Base-by-base conservation (phyloP, 2,888 invertebrate species). In the Megamerina dolium region DNA sequence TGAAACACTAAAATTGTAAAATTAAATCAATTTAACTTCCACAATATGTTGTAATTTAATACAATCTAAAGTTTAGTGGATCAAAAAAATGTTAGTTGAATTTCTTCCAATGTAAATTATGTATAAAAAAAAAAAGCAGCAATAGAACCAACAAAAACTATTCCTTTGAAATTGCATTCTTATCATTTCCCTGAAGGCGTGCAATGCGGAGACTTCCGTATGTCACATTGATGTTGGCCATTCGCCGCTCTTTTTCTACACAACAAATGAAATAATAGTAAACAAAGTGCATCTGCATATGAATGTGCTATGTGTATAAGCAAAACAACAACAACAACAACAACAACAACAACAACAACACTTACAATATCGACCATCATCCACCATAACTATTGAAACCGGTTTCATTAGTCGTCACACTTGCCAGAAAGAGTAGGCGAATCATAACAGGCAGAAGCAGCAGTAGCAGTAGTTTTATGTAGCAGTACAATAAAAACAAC, bases 341-440 rank as follows among this genome's bases (percentile, higher is more conserved):
- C 37, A 43, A 19, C 32, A 46, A 53, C 46, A 30, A 43, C 41
- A 40, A 23, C 31, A 36, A 13, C 29, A 33, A 29, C 37, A 43
- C 29, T 43, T 34, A 38, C 19, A 37, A 32, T 36, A 36, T 29
- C 27, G 27, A 19, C 13, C 21, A 6, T 18, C 13, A 34, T 23
- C 19, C 19, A 43, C 33, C 26, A 19, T 9, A 33, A 37, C 20
- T 26, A 37, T 30, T 23, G 27, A 53, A 65, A 64, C 63, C 64
- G 63, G 62, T 62, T 58, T 54, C 53, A 54, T 35, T 29, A 10
- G 29, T 8, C n/a, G n/a, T 30, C 34, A 32, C 52, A 37, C 48
- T 45, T 43, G 60, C 35, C 43, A 59, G 57, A 64, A 44, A 54
- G 59, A 52, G 63, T 44, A 46, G 41, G 38, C 36, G 44, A 46